A percentile compares a stretch with the other conserved stretches of the same genome.
Conservation (phyloP, 1,140 invertebrate species). For the Pseudomyrmex concolor region DNA sequence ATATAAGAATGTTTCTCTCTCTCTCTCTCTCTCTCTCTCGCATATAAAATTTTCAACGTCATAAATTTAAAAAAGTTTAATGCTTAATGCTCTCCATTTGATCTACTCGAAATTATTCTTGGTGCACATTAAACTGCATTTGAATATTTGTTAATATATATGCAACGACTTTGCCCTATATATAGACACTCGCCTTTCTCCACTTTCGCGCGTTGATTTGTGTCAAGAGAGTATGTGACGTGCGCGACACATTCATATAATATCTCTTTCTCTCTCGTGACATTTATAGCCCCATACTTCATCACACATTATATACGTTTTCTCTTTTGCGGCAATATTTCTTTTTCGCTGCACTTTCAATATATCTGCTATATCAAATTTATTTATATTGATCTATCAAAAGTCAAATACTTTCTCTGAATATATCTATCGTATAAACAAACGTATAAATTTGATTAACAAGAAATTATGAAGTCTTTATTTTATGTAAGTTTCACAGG, state of each 20-base stretch:
- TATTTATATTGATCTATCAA: neutral
- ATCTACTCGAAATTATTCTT: constrained; percentile 30
- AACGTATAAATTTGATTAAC: no score
- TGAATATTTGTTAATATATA: constrained; percentile 13
- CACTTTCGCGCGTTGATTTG: constrained; percentile 63
- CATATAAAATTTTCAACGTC: neutral
- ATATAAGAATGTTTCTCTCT: constrained; percentile 7
- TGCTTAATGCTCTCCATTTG: neutral
- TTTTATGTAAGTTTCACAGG: no score
- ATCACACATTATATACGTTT: constrained; percentile 10
- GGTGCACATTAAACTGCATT: constrained; percentile 17
- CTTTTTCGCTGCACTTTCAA: neutral
- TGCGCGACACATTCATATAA: neutral
- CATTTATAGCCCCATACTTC: constrained; percentile 33
- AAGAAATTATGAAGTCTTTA: no score
- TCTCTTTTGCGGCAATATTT: neutral
- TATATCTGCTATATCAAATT: constrained; percentile 11
- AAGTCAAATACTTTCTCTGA: neutral
- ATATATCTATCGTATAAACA: no score
- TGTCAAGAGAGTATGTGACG: constrained; percentile 40
- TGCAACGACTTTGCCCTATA: constrained; percentile 8
- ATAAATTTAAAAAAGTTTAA: neutral
- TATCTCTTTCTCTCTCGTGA: neutral
- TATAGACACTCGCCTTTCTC: constrained; percentile 25
- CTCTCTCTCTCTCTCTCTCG: neutral